Conservation (phyloP, 2,888 invertebrate genomes). For the Blastobasis adustella region DNA sequence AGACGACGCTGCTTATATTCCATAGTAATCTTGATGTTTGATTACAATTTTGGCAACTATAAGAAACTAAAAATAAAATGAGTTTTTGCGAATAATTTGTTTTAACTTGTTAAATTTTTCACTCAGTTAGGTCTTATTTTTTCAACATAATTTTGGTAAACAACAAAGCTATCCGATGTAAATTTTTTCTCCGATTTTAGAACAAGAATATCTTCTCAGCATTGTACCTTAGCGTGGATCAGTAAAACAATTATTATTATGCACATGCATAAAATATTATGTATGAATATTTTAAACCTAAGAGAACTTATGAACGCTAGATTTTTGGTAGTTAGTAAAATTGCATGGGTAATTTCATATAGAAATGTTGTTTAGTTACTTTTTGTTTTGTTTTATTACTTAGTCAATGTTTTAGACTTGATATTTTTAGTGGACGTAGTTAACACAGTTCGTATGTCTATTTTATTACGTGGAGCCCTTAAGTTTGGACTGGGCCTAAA, state of each 20-base stretch:
- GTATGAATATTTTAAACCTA: conserved; percentile 21
- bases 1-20: too few relatives aligned
- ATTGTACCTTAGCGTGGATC: conserved; percentile 1
- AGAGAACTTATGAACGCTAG: conserved; percentile 53
- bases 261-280: conserved; percentile 2
- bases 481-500: conserved; percentile 6
- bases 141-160: too few relatives aligned
- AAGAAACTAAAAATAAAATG: too few relatives aligned
- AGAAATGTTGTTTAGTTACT: conserved; percentile 36
- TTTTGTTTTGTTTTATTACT: conserved; percentile 39
- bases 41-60: too few relatives aligned
- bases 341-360: conserved; percentile 45
- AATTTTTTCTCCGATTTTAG: background rate
- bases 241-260: too few relatives aligned
- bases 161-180: too few relatives aligned
- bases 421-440: conserved; percentile 36
- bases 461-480: conserved; percentile 27
- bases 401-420: conserved; percentile 53
- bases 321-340: conserved; percentile 48
- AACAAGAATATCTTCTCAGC: background rate
- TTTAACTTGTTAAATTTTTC: too few relatives aligned
- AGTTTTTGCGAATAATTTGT: too few relatives aligned
- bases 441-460: conserved; percentile 27
- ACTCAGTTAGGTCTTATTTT: too few relatives aligned
- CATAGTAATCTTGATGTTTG: too few relatives aligned